Evolutionary conservation across 2,797 vertebrate genomes (phyloP), one percentile per base, ranked within the genome.

Genomic region (Melanotaenia pygmaea): DNA sequence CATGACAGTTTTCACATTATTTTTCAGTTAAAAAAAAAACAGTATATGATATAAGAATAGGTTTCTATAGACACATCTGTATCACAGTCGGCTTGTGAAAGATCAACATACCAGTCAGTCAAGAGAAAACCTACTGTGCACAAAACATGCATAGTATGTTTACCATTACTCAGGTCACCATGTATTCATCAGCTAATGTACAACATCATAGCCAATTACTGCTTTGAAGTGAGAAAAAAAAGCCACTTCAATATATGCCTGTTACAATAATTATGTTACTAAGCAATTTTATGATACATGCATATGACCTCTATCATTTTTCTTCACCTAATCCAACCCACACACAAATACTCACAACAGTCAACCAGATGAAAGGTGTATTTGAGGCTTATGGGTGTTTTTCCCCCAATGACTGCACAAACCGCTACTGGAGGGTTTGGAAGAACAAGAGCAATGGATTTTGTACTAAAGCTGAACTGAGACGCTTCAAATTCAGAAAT

Each of bases 81-180:
- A n/a, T 59, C 18, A 61, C 12, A 28, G 64, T 50, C n/a, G 43
- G 26, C 20, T 74, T 38, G 53, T 72, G 64, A 74, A 24, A 72
- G 61, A 37, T 40, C 38, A 58, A 54, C 43, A 75, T 40, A 60
- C 64, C 69, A 45, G 40, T 73, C 64, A 71, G 47, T 13, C 38
- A 50, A 56, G 59, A 38, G 85, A 65, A 68, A 71, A 30, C 66
- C 34, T 32, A 22, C 61, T 45, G 56, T 45, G 37, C 73, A 78
- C 40, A 70, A 71, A 5, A 67, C 59, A 43, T 67, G 63, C 64
- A 72, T 68, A 77, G 75, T 50, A 30, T 37, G 14, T 59, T 68
- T 14, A n/a, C 5, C 45, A 67, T 67, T 24, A 14, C 45, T 58
- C 50, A 50, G n/a, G 57, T 67, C 10, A 34, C 5, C 5, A 11